These are phyloP conservation scores for Ditylenchus weischeri DNA, from an alignment of 2,888 invertebrate species.

Conservation along the genomic window DNA sequence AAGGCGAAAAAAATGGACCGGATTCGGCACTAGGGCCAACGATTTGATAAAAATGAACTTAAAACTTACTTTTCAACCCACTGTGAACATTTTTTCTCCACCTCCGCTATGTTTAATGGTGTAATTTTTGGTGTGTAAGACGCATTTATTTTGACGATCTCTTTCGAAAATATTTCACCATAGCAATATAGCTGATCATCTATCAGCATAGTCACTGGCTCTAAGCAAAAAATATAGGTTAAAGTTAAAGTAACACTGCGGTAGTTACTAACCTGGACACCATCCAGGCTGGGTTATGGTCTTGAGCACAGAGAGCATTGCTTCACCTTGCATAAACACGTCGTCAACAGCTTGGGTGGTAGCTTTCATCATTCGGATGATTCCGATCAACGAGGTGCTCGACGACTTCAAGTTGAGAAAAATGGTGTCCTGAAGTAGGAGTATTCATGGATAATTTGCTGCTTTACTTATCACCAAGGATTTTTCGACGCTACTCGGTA, in stretches of 20 bases:
- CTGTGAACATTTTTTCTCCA: constrained; percentile 22
- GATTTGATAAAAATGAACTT: constrained; percentile 8
- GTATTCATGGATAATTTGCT: too few species aligned
- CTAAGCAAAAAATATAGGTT: constrained; percentile 20
- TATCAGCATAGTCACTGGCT: constrained; percentile 22
- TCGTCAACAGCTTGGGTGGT: constrained; percentile 34
- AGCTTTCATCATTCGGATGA: constrained; percentile 34
- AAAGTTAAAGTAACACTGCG: too few species aligned
- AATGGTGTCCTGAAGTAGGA: constrained; percentile 10
- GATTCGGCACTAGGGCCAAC: too few species aligned
- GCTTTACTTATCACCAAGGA: too few species aligned
- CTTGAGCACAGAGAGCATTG: constrained; percentile 30
- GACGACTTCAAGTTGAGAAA: constrained; percentile 13
- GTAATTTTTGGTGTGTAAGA: constrained; percentile 21
- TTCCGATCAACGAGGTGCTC: constrained; percentile 33
- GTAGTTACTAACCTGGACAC: constrained; percentile 39
- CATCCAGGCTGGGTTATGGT: constrained; percentile 33
- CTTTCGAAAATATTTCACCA: constrained; percentile 20
- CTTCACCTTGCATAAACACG: constrained; percentile 34
- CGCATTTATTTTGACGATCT: constrained; percentile 33
- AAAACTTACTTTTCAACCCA: constrained; percentile 29
- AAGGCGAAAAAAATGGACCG: too few species aligned
- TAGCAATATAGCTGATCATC: constrained; percentile 30
- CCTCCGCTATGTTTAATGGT: neutral
- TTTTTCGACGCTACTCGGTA: too few species aligned